phyloP scores from a whole-genome alignment of 2,113 vertebrate species.

The Chrysemys picta region DNA sequence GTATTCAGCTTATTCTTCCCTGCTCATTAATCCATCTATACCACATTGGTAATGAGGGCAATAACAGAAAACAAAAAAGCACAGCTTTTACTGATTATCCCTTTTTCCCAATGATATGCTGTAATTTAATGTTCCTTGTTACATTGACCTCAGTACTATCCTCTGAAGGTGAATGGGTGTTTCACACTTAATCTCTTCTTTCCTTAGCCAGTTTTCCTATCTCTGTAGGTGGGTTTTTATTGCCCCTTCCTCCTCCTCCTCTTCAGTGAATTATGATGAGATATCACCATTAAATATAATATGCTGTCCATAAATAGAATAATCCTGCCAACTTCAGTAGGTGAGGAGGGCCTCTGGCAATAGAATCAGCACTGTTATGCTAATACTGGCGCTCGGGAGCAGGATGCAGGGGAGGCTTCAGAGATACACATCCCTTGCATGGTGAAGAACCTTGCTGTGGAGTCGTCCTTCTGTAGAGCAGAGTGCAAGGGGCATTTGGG shows the following conservation, averaged over 20 bases:
- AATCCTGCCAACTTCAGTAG: background rate
- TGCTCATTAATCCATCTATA: background rate
- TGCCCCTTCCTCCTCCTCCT: background rate
- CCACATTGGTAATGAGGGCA: background rate
- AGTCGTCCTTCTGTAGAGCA: background rate
- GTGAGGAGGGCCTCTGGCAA: background rate
- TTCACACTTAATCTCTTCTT: fast-evolving
- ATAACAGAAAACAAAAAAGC: background rate
- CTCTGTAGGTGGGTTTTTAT: background rate
- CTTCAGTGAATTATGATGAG: background rate
- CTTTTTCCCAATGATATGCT: background rate
- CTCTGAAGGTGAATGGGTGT: fast-evolving
- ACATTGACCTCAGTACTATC: background rate
- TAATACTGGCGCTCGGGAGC: background rate
- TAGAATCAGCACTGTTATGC: background rate
- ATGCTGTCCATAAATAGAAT: background rate
- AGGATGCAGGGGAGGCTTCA: background rate
- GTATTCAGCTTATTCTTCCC: background rate
- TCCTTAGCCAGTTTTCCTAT: background rate
- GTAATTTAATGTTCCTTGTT: background rate
- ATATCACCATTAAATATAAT: background rate
- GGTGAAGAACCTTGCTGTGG: background rate
- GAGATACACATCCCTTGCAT: background rate
- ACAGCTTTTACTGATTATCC: background rate
- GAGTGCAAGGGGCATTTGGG: background rate